Evolutionary conservation across 2,888 invertebrate species (phyloP), one percentile per base, ranked within the genome.

Genomic region (Amiota communis): DNA sequence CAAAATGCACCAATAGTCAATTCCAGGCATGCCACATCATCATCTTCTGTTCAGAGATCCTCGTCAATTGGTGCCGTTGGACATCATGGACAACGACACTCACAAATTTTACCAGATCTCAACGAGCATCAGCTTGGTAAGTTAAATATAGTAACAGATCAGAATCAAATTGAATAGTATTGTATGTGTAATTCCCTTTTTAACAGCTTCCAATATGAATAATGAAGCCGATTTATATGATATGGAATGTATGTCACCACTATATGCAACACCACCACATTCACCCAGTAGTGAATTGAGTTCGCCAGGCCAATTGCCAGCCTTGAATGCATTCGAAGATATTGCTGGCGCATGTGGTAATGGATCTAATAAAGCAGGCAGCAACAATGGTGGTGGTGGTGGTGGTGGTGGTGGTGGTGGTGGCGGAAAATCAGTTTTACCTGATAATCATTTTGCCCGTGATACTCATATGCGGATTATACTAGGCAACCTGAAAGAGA

Each of bases 391-490:
- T 15, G 6, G 15, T 15, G 17, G 15, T 15, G 17, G 17, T 11
- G 17, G 17, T 11, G 76, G 76, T 9, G 75, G 78, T 71, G 77
- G 77, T 15, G 74, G 70, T 23, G 69, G 74, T 47, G 72, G 51
- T 23, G 72, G 74, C 8, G 75, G 76, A 36, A 87, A 88, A 76
- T 77, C 87, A 36, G 77, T 79, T 86, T 83, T 92, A 87, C 92
- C 95, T 0, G 96, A 96, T 89, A 94, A 94, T 51, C 96, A 96
- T 87, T 96, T 96, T 91, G 95, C 95, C 71, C 91, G 96, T n/a
- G 96, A 97, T 87, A 96, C 96, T 0, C 97, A 97, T 85, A 97
- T 97, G 96, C 91, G 96, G 77, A 97, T 97, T 79, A 97, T 97
- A 81, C 90, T 97, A 77, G 95, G 95, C 0, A 92, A 93, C 49